These are phyloP conservation scores for Drosophila arizonae DNA, from an alignment of 1,140 invertebrate genomes.

Conservation along the genomic window DNA sequence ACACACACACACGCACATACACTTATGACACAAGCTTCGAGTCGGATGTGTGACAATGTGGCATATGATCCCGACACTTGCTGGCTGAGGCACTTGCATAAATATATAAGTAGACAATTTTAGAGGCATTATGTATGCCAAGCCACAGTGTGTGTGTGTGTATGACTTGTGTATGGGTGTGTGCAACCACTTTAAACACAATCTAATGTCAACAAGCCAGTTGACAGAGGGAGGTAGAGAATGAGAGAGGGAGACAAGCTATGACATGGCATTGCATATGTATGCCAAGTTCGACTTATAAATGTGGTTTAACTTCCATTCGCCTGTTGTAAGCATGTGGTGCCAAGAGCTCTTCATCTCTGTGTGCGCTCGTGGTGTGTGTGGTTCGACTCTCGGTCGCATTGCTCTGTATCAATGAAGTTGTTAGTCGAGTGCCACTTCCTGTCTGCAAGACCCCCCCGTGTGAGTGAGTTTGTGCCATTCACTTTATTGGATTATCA, in stretches of 20 bases:
- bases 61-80: constrained; percentile 63
- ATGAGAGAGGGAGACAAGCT: constrained; percentile 11
- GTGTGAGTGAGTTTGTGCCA: constrained; percentile 27
- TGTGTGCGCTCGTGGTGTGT: constrained; percentile 3
- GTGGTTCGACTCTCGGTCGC: constrained; percentile 17
- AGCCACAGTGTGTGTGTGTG: constrained; percentile 12
- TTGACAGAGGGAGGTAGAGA: constrained; percentile 7
- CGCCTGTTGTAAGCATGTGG: constrained; percentile 56
- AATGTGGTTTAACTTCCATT: constrained; percentile 75
- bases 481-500: constrained; percentile 77
- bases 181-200: constrained; percentile 75
- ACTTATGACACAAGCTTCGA: constrained; percentile 14
- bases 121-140: constrained; percentile 55
- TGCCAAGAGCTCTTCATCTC: constrained; percentile 31
- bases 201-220: constrained; percentile 76
- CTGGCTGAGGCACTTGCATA: constrained; percentile 62
- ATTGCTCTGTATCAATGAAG: constrained; percentile 68
- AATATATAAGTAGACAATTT: constrained; percentile 76
- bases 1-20: constrained; percentile 2
- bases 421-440: constrained; percentile 67
- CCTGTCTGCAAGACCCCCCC: constrained; percentile 1
- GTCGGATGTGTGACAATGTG: constrained; percentile 71
- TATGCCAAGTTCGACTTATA: constrained; percentile 72
- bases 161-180: constrained; percentile 8
- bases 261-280: constrained; percentile 44